Base-by-base conservation (phyloP, 2,888 invertebrate genomes). In the Drosophila barbarae region DNA sequence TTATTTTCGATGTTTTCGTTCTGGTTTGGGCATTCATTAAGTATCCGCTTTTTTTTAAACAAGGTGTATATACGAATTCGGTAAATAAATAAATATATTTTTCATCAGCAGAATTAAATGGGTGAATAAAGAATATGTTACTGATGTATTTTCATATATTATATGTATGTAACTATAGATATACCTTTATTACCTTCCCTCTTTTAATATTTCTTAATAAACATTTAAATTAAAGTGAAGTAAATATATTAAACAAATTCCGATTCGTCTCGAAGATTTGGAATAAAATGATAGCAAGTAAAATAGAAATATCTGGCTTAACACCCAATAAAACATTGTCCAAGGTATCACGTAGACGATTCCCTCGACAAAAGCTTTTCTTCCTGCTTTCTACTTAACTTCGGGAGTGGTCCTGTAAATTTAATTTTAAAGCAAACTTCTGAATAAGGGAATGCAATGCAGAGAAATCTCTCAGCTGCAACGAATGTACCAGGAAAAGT, bases 401-500 rank as follows among this genome's bases (percentile, higher is more conserved):
- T 32, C 2, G 60, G 52, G 52, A 61, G 50, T 53, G 54, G 35
- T n/a, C n/a, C 54, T 50, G 57, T 44, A 64, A 71, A 77, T 73
- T 70, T 71, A 81, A 77, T 81, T 78, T 81, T 81, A 67, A 73
- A 64, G 69, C 61, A 61, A 23, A 30, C 28, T 46, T 57, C 49
- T 23, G 47, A 18, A 57, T 41, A 50, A 9, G n/a, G 39, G 28
- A 61, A 30, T 61, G 61, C 61, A 61, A 18, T 61, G 49, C 61
- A 41, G 41, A 32, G 30, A 41, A 61, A 60, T 49, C 60, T 35
- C 39, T 35, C 59, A 47, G 32, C 46, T 60, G 59, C 59, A 61
- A 36, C 61, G 49, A 21, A 18, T 26, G 34, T 32, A 46, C 8
- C 30, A 32, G 30, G 30, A 21, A 32, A 63, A 63, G n/a, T 44